Conservation (phyloP, 2,888 invertebrate genomes). For the Barypeithes pellucidus region DNA sequence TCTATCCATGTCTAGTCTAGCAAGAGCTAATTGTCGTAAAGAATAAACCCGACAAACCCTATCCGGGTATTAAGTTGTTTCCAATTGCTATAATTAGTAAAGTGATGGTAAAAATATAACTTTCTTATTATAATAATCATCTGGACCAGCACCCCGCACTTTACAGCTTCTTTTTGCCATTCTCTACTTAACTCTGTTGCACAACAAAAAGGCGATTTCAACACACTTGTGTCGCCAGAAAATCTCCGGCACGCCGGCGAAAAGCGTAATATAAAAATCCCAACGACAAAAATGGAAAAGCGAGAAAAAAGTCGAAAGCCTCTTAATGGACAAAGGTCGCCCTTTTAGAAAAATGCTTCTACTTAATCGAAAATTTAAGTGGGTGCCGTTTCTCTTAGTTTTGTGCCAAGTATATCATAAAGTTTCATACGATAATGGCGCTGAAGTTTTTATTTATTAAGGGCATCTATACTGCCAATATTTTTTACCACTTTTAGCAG, state of each 20-base stretch:
- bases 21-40: too few relatives aligned
- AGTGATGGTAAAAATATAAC: too few relatives aligned
- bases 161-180: background rate
- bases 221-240: conserved; percentile 8
- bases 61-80: too few relatives aligned
- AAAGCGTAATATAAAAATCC: conserved; percentile 18
- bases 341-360: conserved; percentile 20
- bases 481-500: too few relatives aligned
- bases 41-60: too few relatives aligned
- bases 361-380: conserved; percentile 33
- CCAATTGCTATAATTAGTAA: too few relatives aligned
- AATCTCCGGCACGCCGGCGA: conserved; percentile 6
- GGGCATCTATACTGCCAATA: too few relatives aligned
- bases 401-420: background rate
- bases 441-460: too few relatives aligned
- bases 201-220: background rate
- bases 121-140: too few relatives aligned
- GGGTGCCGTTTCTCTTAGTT: background rate
- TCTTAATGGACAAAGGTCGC: conserved; percentile 25
- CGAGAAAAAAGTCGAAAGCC: conserved; percentile 1
- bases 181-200: background rate
- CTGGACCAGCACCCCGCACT: too few relatives aligned
- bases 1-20: too few relatives aligned
- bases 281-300: conserved; percentile 10
- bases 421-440: too few relatives aligned